Conservation (phyloP, 1,140 invertebrate genomes). For the Diabrotica undecimpunctata region DNA sequence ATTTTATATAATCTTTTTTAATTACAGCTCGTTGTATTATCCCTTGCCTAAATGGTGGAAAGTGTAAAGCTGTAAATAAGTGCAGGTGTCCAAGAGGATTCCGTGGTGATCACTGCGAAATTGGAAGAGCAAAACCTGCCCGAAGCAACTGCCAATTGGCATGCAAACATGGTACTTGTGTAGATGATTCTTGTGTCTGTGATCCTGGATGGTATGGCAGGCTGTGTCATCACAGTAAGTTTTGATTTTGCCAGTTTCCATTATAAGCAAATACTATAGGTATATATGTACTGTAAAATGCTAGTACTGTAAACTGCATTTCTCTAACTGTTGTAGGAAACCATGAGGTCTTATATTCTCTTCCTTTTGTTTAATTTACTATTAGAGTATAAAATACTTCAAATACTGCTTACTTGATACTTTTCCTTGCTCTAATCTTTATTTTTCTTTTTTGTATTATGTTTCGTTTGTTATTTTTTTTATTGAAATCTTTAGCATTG, state of each 20-base stretch:
- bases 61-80: constrained; percentile 80
- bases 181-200: constrained; percentile 68
- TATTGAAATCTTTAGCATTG: too few species aligned
- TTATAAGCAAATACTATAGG: background rate
- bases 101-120: constrained; percentile 81
- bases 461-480: too few species aligned
- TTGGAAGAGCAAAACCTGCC: constrained; percentile 62
- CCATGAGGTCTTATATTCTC: too few species aligned
- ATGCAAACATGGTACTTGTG: constrained; percentile 71
- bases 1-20: too few species aligned
- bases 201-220: constrained; percentile 70
- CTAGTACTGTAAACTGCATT: too few species aligned
- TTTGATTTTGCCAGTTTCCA: background rate
- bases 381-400: too few species aligned
- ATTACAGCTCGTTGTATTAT: constrained; percentile 79
- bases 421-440: too few species aligned
- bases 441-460: too few species aligned
- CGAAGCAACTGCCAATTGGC: constrained; percentile 64
- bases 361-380: too few species aligned
- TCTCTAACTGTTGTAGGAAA: too few species aligned
- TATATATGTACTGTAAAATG: too few species aligned
- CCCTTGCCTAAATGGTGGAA: constrained; percentile 80
- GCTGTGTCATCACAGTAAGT: constrained; percentile 62
- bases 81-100: constrained; percentile 76
- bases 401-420: too few species aligned